Conservation (phyloP, 92 coral and sea anemone genomes). For the Porites divaricata region DNA sequence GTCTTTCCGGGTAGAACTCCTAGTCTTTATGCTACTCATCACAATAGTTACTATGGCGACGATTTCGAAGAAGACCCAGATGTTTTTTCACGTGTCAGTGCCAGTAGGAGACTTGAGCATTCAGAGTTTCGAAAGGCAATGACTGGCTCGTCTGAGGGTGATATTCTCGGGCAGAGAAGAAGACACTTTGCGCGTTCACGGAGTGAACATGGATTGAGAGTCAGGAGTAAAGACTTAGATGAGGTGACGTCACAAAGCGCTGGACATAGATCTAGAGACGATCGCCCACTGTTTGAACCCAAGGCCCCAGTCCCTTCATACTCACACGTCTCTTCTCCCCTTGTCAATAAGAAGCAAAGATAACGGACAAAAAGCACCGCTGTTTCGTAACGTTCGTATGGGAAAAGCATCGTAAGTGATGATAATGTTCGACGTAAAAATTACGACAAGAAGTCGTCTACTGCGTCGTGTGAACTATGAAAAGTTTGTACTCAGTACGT, state of each 20-base stretch:
- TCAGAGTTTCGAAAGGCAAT: not conserved
- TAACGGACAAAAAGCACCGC: not conserved
- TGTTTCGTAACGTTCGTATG: too few relatives aligned
- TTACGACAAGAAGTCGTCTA: too few relatives aligned
- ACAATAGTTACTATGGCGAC: constrained; percentile 16
- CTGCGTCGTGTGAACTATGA: too few relatives aligned
- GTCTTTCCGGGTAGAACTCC: constrained; percentile 13
- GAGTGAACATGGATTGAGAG: constrained; percentile 33
- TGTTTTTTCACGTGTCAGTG: not conserved
- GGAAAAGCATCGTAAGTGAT: not conserved
- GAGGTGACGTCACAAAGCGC: constrained; percentile 20
- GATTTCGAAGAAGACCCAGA: constrained; percentile 17
- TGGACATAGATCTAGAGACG: constrained; percentile 8
- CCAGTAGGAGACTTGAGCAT: not conserved
- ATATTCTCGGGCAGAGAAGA: not conserved
- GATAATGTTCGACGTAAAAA: too few relatives aligned
- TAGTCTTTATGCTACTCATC: constrained; percentile 4
- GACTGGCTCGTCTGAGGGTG: constrained; percentile 24
- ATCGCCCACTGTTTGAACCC: constrained; percentile 59
- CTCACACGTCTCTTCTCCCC: constrained; percentile 42
- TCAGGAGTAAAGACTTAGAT: not conserved
- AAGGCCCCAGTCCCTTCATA: constrained; percentile 56
- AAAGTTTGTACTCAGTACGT: too few relatives aligned
- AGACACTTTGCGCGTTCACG: constrained; percentile 29
- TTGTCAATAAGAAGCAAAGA: constrained; percentile 10